Conservation (phyloP, 2,113 vertebrate genomes). For the Tachycineta bicolor region DNA sequence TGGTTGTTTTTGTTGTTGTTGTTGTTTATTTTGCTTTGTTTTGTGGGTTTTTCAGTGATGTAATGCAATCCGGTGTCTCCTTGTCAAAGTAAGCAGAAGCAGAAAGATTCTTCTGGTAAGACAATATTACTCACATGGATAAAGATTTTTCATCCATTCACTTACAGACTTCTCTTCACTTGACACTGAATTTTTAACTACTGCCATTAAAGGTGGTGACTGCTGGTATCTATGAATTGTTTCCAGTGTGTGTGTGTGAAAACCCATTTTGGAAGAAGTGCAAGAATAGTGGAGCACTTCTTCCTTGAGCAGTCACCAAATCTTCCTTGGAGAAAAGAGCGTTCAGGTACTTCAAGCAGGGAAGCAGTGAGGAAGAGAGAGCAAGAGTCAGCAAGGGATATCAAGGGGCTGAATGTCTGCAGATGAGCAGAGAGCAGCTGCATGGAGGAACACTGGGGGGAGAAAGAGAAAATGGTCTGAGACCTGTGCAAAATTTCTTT, state of each 20-base stretch:
- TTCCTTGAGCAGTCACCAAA: background rate
- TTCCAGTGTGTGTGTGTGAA: background rate
- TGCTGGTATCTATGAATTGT: background rate
- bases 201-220: background rate
- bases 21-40: too few relatives aligned
- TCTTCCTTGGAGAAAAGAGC: background rate
- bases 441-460: accelerated
- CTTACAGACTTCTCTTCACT: background rate
- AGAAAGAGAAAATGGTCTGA: background rate
- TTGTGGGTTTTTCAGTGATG: background rate
- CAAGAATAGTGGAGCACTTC: background rate
- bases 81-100: background rate
- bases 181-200: background rate
- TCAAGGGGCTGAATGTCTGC: background rate
- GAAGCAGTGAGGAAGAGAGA: background rate
- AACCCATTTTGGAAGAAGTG: background rate
- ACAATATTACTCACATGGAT: background rate
- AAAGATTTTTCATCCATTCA: background rate
- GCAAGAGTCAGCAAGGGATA: background rate
- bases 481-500: background rate
- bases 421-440: background rate
- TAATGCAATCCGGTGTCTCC: background rate
- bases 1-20: too few relatives aligned
- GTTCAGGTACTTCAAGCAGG: background rate
- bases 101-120: background rate